Percentiles rank a stretch among this genome's conserved stretches.
Conservation (phyloP, 2,113 vertebrate genomes). For the Heterotilapia buettikoferi region DNA sequence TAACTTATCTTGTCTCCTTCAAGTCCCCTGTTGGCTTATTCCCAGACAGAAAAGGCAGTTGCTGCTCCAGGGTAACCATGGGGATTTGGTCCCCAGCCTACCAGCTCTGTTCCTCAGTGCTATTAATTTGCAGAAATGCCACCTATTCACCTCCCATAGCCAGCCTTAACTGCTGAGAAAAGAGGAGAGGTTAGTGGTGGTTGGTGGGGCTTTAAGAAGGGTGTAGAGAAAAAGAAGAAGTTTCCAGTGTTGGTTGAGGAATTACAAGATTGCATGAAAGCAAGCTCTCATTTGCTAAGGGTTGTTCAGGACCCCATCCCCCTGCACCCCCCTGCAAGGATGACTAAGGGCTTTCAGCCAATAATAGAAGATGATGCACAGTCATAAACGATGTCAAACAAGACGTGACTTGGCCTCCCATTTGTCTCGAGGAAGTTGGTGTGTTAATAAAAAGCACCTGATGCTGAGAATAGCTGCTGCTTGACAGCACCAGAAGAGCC, state of each 20-base stretch:
- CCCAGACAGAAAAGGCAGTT: slow-evolving; percentile 40
- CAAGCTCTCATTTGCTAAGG: slow-evolving; percentile 50
- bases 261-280: slow-evolving; percentile 39
- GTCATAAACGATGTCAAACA: slow-evolving; percentile 45
- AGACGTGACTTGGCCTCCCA: slow-evolving; percentile 17
- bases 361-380: slow-evolving; percentile 56
- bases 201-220: background rate
- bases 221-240: background rate
- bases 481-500: background rate
- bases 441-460: slow-evolving; percentile 29
- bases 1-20: slow-evolving; percentile 5
- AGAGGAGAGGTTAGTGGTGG: background rate
- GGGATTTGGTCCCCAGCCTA: slow-evolving; percentile 63
- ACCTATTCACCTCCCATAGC: slow-evolving; percentile 41
- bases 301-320: slow-evolving; percentile 31
- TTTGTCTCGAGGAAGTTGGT: slow-evolving; percentile 43
- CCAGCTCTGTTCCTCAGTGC: slow-evolving; percentile 23
- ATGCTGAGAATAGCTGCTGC: slow-evolving; percentile 17
- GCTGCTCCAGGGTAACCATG: slow-evolving; percentile 60
- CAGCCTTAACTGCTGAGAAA: slow-evolving; percentile 17
- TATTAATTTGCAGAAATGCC: slow-evolving; percentile 48
- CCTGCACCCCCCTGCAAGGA: slow-evolving; percentile 8
- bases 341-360: slow-evolving; percentile 62
- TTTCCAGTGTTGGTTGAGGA: slow-evolving; percentile 2
- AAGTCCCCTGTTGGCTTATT: slow-evolving; percentile 11